Percentiles rank a stretch among this genome's conserved stretches.
phyloP scores from a whole-genome alignment of 30 jellyfish, hydroid and myxozoan species.

The Catostylus mosaicus region DNA sequence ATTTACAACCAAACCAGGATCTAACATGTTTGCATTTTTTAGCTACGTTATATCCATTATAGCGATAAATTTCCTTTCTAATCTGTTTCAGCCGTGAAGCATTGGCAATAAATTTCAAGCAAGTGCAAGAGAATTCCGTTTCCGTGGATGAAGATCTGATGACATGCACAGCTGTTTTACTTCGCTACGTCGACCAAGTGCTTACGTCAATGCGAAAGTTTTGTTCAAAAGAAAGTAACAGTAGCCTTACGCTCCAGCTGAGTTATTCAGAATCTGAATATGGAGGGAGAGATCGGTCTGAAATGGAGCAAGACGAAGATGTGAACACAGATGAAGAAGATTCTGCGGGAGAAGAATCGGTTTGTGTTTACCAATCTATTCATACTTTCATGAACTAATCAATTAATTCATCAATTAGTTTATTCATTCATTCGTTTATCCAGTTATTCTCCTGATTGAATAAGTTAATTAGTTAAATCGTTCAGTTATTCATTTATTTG shows the following conservation, averaged over 20 bases:
- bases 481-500: too few species aligned
- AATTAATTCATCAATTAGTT: background rate
- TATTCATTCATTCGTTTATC: constrained; percentile 6
- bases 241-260: constrained; percentile 17
- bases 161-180: constrained; percentile 31
- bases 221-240: constrained; percentile 37
- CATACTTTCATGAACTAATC: background rate
- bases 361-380: background rate
- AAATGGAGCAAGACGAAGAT: constrained; percentile 45
- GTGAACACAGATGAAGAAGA: constrained; percentile 76
- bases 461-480: too few species aligned
- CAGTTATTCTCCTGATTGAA: too few species aligned
- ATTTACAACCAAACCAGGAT: too few species aligned
- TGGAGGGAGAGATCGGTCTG: constrained; percentile 44
- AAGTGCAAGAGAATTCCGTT: constrained; percentile 3
- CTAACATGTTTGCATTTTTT: too few species aligned
- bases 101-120: constrained; percentile 14
- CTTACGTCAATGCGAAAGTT: constrained; percentile 29
- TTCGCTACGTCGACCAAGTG: constrained; percentile 30
- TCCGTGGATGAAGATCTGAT: constrained; percentile 38
- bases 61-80: too few species aligned
- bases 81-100: constrained; percentile 17
- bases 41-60: too few species aligned
- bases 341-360: constrained; percentile 87
- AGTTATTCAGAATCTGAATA: constrained; percentile 42